Evolutionary conservation across 2,888 invertebrate genomes (phyloP), one percentile per base, ranked within the genome.

Genomic region (Saturnia japonica): DNA sequence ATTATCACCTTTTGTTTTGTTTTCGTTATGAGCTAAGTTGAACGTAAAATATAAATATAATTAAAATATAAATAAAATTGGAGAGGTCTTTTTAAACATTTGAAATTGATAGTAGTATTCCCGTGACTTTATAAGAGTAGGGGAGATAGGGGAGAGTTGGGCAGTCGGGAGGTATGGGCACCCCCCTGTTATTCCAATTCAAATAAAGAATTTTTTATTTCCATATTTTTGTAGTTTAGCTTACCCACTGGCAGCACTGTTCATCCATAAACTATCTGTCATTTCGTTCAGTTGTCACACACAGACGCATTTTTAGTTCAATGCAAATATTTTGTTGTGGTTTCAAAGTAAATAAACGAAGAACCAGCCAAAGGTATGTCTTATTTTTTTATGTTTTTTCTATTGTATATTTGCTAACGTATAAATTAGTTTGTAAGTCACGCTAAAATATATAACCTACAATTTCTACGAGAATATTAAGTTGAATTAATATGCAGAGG

Each of bases 261-360:
- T 64, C 40, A 34, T 42, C 64, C 64, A 64, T 42, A 34, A 14
- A 64, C n/a, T 64, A 64, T 25, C 43, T 68, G 68, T 43, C 1
- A 43, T 47, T 47, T 25, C 12, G 51, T 47, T 25, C 68, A 25
- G 22, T 47, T 47, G 43, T 47, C 43, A 19, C 43, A 4, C 51
- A 47, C 68, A 68, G 40, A 25, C 68, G 68, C 28, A 47, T 68
- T 68, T 43, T 42, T 14, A 45, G n/a, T 68, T 68, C 45, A 68
- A 68, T 68, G 68, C 45, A 68, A 68, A 68, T 68, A 68, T 68
- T 68, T 45, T 68, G 68, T 45, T 47, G 45, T 68, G 42, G 68
- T 45, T 68, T 68, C 68, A 43, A 43, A 68, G 45, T 68, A 68
- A 68, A 68, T 68, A 68, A 68, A 68, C 68, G 68, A 68, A 68